Conservation (phyloP, 2,113 vertebrate species). For the Cygnus atratus region DNA sequence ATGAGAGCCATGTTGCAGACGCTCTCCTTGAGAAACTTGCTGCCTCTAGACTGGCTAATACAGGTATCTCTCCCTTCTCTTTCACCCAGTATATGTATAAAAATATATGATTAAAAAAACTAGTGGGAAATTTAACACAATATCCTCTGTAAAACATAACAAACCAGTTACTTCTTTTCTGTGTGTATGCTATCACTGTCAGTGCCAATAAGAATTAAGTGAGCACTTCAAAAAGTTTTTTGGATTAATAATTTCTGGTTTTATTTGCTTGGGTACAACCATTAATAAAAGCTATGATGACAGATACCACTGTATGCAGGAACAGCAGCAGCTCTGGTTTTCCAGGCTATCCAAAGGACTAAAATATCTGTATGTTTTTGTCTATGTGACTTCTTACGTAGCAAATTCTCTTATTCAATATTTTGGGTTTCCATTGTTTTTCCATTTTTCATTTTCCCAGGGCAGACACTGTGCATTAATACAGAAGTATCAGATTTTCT, state of each 20-base stretch:
- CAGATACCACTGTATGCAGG: not conserved
- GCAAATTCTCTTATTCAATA: not conserved
- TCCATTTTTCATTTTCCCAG: not conserved
- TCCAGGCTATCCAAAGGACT: not conserved
- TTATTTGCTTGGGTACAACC: not conserved
- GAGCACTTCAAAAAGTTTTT: no score
- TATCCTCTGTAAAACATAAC: not conserved
- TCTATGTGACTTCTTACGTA: not conserved
- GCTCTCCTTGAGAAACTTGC: conserved; percentile 87
- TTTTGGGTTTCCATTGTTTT: not conserved
- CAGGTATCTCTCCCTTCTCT: conserved; percentile 76
- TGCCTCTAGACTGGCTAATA: conserved; percentile 90
- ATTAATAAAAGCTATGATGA: not conserved
- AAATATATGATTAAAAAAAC: not conserved
- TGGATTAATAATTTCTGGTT: not conserved
- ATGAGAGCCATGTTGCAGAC: conserved; percentile 83
- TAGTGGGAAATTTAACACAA: not conserved
- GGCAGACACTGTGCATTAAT: not conserved
- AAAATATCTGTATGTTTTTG: not conserved
- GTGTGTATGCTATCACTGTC: not conserved
- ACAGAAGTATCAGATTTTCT: not conserved
- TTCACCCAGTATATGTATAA: not conserved
- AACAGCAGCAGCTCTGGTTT: not conserved
- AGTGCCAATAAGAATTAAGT: not conserved
- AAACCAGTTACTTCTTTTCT: not conserved